Percentiles rank a stretch among this genome's conserved stretches.
Evolutionary conservation across 53 echinoderm and acorn worm genomes (phyloP).

Genomic region (Holothuria leucospilota): DNA sequence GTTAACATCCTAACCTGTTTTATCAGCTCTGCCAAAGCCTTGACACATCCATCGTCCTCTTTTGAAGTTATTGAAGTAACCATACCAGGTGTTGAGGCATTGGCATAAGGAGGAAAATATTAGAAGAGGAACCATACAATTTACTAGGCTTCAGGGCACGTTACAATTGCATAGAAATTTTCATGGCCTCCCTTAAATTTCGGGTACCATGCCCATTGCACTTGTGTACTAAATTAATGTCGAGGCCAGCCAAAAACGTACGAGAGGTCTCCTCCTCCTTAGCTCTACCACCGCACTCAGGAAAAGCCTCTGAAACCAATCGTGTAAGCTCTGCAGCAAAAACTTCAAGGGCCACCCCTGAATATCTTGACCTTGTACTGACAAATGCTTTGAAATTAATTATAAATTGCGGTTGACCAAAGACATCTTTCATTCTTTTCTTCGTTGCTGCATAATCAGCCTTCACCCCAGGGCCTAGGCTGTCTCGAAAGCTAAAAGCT

Average conservation of each 20-base stretch:
- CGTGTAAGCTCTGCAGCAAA: conserved; percentile 52
- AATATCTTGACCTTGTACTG: conserved; percentile 51
- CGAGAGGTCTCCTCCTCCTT: conserved; percentile 40
- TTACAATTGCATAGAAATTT: no score
- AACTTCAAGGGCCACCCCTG: conserved; percentile 52
- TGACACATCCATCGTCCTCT: no score
- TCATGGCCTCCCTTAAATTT: background rate
- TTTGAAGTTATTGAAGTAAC: no score
- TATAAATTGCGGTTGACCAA: conserved; percentile 18
- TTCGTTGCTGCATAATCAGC: background rate
- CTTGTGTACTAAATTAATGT: background rate
- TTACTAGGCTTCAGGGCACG: no score
- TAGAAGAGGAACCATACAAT: no score
- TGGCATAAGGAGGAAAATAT: no score
- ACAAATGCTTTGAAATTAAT: conserved; percentile 28
- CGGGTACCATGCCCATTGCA: background rate
- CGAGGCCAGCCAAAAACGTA: no score
- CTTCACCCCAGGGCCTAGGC: background rate
- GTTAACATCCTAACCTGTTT: no score
- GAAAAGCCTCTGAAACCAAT: no score
- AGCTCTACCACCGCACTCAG: conserved; percentile 47
- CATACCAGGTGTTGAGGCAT: no score
- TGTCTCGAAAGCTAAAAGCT: no score
- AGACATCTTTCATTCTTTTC: conserved; percentile 7
- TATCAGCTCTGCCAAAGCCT: no score